These are phyloP conservation scores for Zoroaster sp. DNA, from an alignment of 53 echinoderm and acorn worm genomes.

Conservation along the genomic window DNA sequence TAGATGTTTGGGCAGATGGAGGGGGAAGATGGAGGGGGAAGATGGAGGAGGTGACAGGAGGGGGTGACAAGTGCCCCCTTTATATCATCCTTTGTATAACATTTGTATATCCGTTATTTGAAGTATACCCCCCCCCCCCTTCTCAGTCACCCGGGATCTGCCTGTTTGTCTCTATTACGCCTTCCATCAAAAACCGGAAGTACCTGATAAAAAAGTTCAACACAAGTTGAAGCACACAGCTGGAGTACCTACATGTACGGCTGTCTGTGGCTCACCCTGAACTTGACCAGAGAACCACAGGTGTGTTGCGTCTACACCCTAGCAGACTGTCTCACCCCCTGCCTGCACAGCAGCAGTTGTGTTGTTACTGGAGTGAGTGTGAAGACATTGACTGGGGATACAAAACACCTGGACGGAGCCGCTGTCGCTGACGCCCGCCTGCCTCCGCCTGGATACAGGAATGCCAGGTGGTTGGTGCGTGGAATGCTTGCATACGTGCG, in stretches of 20 bases:
- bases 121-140: too few relatives aligned
- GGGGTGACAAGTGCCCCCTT: too few relatives aligned
- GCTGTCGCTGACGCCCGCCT: too few relatives aligned
- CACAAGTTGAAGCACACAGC: not conserved
- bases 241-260: not conserved
- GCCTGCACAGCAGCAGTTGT: not conserved
- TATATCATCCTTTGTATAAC: too few relatives aligned
- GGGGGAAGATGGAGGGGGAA: too few relatives aligned
- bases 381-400: not conserved
- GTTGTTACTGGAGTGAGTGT: constrained; percentile 4
- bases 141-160: too few relatives aligned
- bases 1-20: too few relatives aligned
- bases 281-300: constrained; percentile 6
- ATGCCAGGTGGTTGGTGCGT: not conserved
- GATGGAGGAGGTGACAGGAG: too few relatives aligned
- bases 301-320: constrained; percentile 45
- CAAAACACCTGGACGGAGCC: not conserved
- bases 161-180: too few relatives aligned
- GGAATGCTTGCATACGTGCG: not conserved
- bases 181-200: too few relatives aligned
- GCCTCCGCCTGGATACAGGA: too few relatives aligned
- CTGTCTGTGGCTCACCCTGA: constrained; percentile 1
- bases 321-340: not conserved
- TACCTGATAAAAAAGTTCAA: constrained; percentile 3
- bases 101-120: too few relatives aligned